Base-by-base conservation (phyloP, 2,113 vertebrate genomes). In the Stigmatopora argus region DNA sequence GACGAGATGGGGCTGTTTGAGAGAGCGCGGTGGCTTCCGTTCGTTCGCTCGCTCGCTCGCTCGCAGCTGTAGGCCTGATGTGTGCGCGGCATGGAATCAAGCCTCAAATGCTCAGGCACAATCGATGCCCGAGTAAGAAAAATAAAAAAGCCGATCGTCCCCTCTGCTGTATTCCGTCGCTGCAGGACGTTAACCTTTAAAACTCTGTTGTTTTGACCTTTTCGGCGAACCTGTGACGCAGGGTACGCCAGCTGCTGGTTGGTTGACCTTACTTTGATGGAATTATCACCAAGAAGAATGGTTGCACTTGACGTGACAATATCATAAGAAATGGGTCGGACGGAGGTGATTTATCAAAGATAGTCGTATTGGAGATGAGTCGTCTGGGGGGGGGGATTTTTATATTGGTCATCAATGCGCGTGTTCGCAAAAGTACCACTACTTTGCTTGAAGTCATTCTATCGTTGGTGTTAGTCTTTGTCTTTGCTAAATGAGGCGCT, bases 221-320 rank as follows among this genome's bases (percentile, higher is more conserved):
- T 86, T 70, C 80, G 80, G 78, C 79, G 82, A 84, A 82, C 81
- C 26, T 0, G 66, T 86, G 87, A 86, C 67, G 76, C 76, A 67
- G 76, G 57, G 63, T 75, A 74, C 70, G 71, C 80, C 78, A 65
- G 79, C 78, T 81, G 73, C 82, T 70, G 70, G 62, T 75, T 70
- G 70, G 62, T 75, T 87, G 86, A 86, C 86, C 87, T 89, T 89
- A 79, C 85, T 87, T 87, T 89, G 86, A 89, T 87, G 83, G 83
- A 81, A 82, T 83, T 79, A 85, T 78, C 64, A 80, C 73, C 74
- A 66, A 85, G 72, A 80, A 82, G 75, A 82, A 82, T 79, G 48
- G 73, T 62, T 23, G 23, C 5, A 65, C 38, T 69, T 59, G 51
- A 55, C 8, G 45, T 75, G 72, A 82, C 74, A 71, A 78, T 81